Evolutionary conservation across 2,113 vertebrate species (phyloP).

Genomic region (Aptenodytes forsteri): DNA sequence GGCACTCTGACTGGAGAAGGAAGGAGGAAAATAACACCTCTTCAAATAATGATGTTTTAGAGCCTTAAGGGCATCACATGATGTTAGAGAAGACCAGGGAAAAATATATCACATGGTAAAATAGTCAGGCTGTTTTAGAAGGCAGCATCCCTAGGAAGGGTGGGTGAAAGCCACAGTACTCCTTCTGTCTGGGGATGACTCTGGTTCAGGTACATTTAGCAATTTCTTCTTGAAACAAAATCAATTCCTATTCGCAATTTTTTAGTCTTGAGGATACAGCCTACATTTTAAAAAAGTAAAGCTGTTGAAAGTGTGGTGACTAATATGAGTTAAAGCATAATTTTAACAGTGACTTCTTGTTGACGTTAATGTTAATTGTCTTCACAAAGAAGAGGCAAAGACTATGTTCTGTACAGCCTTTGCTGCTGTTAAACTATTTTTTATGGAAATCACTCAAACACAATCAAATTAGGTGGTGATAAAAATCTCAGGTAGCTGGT

Average conservation of each 20-base stretch:
- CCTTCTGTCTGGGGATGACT: neutral
- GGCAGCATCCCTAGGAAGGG: neutral
- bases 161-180: neutral
- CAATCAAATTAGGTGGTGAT: neutral
- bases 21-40: neutral
- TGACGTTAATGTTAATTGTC: neutral
- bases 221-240: neutral
- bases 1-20: neutral
- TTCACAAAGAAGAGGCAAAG: neutral
- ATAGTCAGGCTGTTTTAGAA: neutral
- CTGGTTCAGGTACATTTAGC: neutral
- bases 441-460: neutral
- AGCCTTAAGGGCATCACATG: neutral
- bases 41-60: neutral
- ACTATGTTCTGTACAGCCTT: neutral
- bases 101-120: neutral
- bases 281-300: neutral
- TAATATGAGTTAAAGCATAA: neutral
- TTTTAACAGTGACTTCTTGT: neutral
- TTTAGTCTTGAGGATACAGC: neutral
- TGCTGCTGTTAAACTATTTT: neutral
- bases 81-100: neutral
- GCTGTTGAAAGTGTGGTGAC: neutral
- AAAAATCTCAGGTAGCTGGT: neutral
- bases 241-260: neutral